Evolutionary conservation across 2,113 vertebrate species (phyloP).

Genomic region (Rattus rattus): DNA sequence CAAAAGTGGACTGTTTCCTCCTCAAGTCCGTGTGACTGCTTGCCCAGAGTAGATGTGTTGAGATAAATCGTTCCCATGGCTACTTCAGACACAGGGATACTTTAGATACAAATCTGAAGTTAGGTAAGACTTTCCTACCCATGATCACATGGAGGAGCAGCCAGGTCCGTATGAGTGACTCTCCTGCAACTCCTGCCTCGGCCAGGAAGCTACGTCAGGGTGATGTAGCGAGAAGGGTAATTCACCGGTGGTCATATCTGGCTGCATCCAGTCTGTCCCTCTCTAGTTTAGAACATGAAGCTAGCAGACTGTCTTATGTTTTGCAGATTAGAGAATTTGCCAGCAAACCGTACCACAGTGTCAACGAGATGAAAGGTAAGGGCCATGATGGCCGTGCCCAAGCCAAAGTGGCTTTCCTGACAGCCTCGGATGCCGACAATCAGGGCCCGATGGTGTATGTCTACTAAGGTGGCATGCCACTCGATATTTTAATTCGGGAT

Average conservation of each 20-base stretch:
- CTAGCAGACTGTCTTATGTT: slow-evolving; percentile 53
- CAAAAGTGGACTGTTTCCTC: neutral
- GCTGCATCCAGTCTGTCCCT: neutral
- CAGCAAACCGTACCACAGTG: slow-evolving; percentile 80
- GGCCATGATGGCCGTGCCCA: neutral
- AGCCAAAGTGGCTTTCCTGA: neutral
- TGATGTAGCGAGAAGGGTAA: neutral
- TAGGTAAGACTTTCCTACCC: neutral
- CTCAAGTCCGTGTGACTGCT: neutral
- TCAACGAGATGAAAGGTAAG: slow-evolving; percentile 88
- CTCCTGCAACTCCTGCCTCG: neutral
- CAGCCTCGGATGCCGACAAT: neutral
- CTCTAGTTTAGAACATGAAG: neutral
- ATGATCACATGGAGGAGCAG: neutral
- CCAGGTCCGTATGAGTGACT: neutral
- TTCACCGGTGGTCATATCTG: neutral
- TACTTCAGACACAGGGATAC: neutral
- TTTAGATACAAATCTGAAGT: neutral
- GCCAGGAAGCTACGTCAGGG: neutral
- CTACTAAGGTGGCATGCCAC: neutral
- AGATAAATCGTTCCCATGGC: neutral
- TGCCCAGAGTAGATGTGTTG: neutral
- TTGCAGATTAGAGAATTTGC: slow-evolving; percentile 90
- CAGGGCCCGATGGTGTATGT: neutral
- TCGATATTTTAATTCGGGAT: neutral